phyloP scores from a whole-genome alignment of 2,797 vertebrate genomes.

The Acipenser oxyrinchus region DNA sequence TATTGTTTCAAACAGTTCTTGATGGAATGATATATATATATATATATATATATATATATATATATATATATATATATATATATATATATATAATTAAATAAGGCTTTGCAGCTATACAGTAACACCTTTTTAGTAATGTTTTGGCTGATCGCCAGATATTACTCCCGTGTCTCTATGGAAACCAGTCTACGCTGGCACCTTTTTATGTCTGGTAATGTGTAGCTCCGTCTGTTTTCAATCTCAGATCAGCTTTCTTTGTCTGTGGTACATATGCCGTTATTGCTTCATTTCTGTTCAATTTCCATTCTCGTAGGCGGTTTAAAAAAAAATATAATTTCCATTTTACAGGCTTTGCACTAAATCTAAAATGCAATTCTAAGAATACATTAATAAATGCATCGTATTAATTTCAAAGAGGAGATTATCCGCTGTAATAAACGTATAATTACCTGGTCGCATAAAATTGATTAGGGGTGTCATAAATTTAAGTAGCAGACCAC shows the following conservation, averaged over 20 bases:
- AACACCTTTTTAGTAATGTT: neutral
- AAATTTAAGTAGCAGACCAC: neutral
- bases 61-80: neutral
- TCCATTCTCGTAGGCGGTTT: neutral
- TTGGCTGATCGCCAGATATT: neutral
- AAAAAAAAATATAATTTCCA: no score
- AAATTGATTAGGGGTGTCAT: neutral
- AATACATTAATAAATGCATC: neutral
- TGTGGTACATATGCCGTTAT: neutral
- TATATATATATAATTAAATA: no score
- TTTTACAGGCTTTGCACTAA: no score
- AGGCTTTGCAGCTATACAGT: no score
- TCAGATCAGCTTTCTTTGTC: neutral
- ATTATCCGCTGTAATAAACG: neutral
- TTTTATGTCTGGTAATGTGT: neutral
- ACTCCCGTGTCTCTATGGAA: neutral
- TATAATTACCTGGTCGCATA: constrained; percentile 3
- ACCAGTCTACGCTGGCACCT: neutral
- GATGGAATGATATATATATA: no score
- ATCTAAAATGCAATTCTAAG: no score
- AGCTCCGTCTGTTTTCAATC: neutral
- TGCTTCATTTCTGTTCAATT: neutral
- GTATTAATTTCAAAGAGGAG: neutral
- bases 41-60: neutral
- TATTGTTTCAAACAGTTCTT: no score